Percentiles rank a stretch among this genome's conserved stretches.
These are phyloP conservation scores for Zootermopsis nevadensis DNA, from an alignment of 2,888 invertebrate species.

Conservation along the genomic window DNA sequence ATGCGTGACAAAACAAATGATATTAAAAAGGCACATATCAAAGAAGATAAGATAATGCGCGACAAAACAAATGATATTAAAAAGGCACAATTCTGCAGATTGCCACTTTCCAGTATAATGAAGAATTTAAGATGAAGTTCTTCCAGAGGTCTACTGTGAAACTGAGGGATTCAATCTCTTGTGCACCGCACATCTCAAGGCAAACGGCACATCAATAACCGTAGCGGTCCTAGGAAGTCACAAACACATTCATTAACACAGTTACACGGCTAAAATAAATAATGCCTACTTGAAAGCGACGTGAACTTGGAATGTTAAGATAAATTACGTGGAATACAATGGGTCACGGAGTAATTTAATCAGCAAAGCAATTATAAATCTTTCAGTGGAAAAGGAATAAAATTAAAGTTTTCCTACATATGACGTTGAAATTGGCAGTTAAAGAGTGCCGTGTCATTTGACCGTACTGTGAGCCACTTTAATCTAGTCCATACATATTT, in stretches of 20 bases:
- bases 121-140: background rate
- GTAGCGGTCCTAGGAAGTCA: conserved; percentile 51
- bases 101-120: conserved; percentile 19
- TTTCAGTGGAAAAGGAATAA: background rate
- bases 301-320: too few relatives aligned
- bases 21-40: conserved; percentile 16
- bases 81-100: conserved; percentile 25
- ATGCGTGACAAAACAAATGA: background rate
- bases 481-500: too few relatives aligned
- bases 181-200: background rate
- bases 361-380: background rate
- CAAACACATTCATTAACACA: background rate
- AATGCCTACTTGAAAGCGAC: background rate
- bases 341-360: background rate
- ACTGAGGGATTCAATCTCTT: background rate
- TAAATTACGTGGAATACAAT: background rate
- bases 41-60: background rate
- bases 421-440: background rate
- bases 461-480: too few relatives aligned
- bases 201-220: conserved; percentile 48
- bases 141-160: background rate
- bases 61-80: background rate
- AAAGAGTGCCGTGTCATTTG: too few relatives aligned
- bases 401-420: background rate
- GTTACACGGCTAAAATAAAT: background rate